These are phyloP conservation scores for Pan paniscus DNA, from an alignment of 2,113 vertebrate species.

Conservation along the genomic window DNA sequence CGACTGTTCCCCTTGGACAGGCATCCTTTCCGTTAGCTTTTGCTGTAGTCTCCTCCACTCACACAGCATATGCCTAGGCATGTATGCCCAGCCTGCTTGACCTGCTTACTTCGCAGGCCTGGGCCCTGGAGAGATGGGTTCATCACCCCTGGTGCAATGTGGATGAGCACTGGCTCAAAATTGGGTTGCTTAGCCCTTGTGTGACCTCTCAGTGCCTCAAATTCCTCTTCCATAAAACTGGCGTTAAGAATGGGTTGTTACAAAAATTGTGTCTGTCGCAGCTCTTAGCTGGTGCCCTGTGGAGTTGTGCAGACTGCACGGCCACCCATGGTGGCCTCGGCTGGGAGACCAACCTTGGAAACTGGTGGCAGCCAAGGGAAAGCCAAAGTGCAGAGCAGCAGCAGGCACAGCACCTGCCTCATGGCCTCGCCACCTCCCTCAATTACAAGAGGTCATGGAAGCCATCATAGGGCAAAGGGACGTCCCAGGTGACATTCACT, in stretches of 20 bases:
- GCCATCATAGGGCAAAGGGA: neutral
- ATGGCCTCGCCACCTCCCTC: neutral
- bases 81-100: neutral
- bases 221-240: neutral
- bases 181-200: fast-evolving
- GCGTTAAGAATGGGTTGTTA: too few relatives aligned
- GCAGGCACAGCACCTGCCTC: neutral
- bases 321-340: neutral
- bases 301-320: neutral
- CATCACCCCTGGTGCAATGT: neutral
- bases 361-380: too few relatives aligned
- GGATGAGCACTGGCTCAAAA: neutral
- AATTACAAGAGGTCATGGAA: neutral
- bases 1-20: neutral
- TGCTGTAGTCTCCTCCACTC: neutral
- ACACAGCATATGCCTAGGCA: neutral
- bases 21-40: neutral
- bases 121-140: neutral
- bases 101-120: neutral
- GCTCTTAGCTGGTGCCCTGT: neutral
- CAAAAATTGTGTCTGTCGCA: neutral
- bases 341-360: neutral
- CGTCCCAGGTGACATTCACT: neutral
- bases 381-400: neutral
- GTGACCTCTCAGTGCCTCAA: neutral